Percentiles rank a stretch among this genome's conserved stretches.
phyloP scores from a whole-genome alignment of 2,888 invertebrate genomes.

The Lasioglossum vierecki region DNA sequence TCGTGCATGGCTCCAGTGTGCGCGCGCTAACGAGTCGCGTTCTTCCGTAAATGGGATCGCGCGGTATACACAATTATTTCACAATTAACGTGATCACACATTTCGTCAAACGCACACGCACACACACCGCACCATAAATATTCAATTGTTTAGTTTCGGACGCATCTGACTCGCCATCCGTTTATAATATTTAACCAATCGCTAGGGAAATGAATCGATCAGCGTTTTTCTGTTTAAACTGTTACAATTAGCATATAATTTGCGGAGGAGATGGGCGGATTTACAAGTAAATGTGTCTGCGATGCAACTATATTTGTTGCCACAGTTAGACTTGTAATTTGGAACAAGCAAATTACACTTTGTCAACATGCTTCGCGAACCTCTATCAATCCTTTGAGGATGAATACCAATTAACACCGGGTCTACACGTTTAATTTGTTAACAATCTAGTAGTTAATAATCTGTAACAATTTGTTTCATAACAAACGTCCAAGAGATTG shows the following conservation, averaged over 20 bases:
- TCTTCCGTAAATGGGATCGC: constrained; percentile 63
- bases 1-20: constrained; percentile 48
- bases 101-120: background rate
- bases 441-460: too few relatives aligned
- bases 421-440: background rate
- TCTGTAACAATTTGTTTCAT: background rate
- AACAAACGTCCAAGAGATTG: background rate
- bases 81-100: constrained; percentile 6
- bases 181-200: background rate
- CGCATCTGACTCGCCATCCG: background rate
- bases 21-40: constrained; percentile 67
- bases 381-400: too few relatives aligned
- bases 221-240: background rate
- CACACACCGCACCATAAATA: background rate
- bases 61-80: constrained; percentile 31
- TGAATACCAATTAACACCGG: background rate
- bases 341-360: background rate
- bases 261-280: background rate
- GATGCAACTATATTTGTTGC: background rate
- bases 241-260: background rate
- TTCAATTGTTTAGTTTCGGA: background rate
- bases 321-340: too few relatives aligned
- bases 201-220: background rate
- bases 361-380: background rate
- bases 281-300: background rate